Conservation (phyloP, 2,797 vertebrate genomes). For the Anguilla megastoma region DNA sequence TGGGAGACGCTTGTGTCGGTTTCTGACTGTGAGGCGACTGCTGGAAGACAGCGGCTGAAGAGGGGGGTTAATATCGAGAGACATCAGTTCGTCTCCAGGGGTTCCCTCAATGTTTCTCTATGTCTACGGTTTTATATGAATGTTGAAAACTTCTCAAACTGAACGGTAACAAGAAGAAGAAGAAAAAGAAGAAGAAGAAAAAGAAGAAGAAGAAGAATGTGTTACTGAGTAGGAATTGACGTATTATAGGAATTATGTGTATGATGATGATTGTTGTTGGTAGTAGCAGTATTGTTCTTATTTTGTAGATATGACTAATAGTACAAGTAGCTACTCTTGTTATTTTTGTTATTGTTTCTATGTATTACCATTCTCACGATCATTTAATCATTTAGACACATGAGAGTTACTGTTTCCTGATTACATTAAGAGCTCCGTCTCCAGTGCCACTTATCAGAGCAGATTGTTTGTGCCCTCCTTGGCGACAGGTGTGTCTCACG, state of each 20-base stretch:
- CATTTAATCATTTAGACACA: neutral
- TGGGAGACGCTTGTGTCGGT: slow-evolving; percentile 71
- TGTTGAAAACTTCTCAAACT: neutral
- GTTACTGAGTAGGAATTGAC: too few relatives aligned
- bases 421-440: neutral
- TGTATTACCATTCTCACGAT: neutral
- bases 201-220: neutral
- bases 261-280: too few relatives aligned
- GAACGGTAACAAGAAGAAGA: too few relatives aligned
- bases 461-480: slow-evolving; percentile 52
- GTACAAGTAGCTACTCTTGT: neutral
- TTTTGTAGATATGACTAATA: neutral
- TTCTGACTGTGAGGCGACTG: slow-evolving; percentile 58
- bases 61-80: slow-evolving; percentile 26
- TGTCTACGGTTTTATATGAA: neutral
- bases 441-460: slow-evolving; percentile 27
- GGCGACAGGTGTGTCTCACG: slow-evolving; percentile 69
- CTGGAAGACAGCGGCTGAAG: slow-evolving; percentile 77
- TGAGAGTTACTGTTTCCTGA: neutral
- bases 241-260: too few relatives aligned
- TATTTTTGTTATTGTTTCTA: neutral
- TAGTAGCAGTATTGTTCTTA: neutral
- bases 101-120: neutral
- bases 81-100: neutral
- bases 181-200: too few relatives aligned